Evolutionary conservation across 2,888 invertebrate genomes (phyloP).

Genomic region (Sarcophaga carnaria): DNA sequence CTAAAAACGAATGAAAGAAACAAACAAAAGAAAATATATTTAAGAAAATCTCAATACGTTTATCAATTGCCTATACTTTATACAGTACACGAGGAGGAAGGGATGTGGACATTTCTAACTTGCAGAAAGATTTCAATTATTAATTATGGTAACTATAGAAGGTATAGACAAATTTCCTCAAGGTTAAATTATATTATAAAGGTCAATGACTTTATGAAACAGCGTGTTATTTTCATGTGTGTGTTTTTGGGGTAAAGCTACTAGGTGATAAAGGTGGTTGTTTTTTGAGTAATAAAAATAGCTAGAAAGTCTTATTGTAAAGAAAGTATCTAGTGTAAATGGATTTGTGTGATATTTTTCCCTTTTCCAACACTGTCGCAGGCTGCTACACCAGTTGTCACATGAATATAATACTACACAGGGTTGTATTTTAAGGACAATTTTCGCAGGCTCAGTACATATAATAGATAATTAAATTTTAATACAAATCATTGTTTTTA

Average conservation of each 20-base stretch:
- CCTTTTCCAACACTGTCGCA: no score
- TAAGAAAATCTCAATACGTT: constrained; percentile 55
- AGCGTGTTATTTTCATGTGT: not conserved
- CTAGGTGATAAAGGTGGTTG: not conserved
- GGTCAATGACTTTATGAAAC: constrained; percentile 25
- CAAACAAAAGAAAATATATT: constrained; percentile 51
- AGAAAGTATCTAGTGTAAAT: no score
- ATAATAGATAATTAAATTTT: no score
- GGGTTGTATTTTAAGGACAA: no score
- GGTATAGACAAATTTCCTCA: not conserved
- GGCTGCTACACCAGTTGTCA: no score
- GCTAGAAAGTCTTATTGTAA: no score
- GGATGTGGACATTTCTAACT: not conserved
- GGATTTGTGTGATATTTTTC: no score
- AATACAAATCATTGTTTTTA: no score
- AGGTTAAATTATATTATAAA: constrained; percentile 25
- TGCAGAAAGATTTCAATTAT: no score
- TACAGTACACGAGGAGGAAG: not conserved
- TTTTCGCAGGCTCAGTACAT: no score
- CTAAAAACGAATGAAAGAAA: constrained; percentile 67
- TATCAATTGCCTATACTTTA: constrained; percentile 29
- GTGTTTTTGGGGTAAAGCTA: not conserved
- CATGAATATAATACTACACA: no score
- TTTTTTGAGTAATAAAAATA: not conserved
- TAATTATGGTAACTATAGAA: not conserved